Conservation (phyloP, 2,113 vertebrate genomes). For the Montifringilla adamsi region DNA sequence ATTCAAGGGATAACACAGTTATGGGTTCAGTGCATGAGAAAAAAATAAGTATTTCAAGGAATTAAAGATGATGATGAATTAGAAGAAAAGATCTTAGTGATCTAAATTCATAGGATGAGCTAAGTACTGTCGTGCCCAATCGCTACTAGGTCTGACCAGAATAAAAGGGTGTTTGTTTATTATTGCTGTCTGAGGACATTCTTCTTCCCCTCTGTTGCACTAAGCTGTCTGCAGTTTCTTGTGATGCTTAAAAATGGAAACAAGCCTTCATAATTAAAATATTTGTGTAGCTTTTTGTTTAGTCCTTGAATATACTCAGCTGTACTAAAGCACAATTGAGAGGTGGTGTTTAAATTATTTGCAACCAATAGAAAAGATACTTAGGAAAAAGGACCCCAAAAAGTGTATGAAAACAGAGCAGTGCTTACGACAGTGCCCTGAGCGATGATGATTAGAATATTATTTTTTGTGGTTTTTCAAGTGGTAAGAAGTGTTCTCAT, state of each 20-base stretch:
- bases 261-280: background rate
- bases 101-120: constrained; percentile 25
- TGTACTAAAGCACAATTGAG: background rate
- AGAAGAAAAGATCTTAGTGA: constrained; percentile 13
- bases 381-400: background rate
- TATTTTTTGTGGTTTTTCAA: background rate
- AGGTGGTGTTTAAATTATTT: background rate
- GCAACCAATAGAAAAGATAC: background rate
- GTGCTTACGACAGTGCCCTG: background rate
- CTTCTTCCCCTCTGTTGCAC: constrained; percentile 37
- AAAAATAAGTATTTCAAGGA: background rate
- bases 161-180: constrained; percentile 56
- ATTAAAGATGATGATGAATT: background rate
- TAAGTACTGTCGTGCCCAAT: background rate
- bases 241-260: constrained; percentile 24
- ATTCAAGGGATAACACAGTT: background rate
- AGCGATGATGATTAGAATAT: background rate
- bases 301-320: background rate
- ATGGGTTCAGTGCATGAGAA: background rate
- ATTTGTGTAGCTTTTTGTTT: background rate
- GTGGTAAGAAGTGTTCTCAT: constrained; percentile 14
- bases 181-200: constrained; percentile 34
- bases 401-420: background rate
- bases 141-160: background rate
- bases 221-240: background rate